Conservation (phyloP, 2,888 invertebrate genomes). For the Phortica magna region DNA sequence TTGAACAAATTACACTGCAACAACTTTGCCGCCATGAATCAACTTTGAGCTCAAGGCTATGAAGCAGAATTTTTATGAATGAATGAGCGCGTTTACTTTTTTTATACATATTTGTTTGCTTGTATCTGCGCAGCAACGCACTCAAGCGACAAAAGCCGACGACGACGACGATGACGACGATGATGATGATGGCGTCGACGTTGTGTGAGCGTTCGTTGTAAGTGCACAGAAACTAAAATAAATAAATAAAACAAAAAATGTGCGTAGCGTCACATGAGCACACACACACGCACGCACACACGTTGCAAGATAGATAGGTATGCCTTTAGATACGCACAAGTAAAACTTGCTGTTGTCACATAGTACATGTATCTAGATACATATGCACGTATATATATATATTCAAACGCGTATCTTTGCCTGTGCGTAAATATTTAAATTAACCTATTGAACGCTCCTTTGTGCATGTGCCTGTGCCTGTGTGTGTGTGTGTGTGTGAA, state of each 20-base stretch:
- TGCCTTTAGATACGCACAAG: neutral
- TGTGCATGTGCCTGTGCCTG: too few relatives aligned
- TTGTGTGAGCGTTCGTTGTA: neutral
- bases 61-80: slow-evolving; percentile 54
- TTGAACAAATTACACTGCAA: slow-evolving; percentile 19
- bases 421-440: slow-evolving; percentile 25
- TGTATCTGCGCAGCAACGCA: slow-evolving; percentile 2
- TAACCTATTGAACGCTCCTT: slow-evolving; percentile 3
- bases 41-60: slow-evolving; percentile 50
- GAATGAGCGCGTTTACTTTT: slow-evolving; percentile 48
- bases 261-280: neutral
- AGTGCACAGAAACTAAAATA: neutral
- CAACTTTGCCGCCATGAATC: slow-evolving; percentile 46
- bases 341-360: neutral
- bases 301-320: neutral
- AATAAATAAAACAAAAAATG: slow-evolving; percentile 3
- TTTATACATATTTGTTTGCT: slow-evolving; percentile 25
- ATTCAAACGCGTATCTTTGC: slow-evolving; percentile 16
- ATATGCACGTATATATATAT: neutral
- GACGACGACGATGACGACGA: neutral
- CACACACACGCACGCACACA: neutral
- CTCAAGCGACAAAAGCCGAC: slow-evolving; percentile 24
- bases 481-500: neutral
- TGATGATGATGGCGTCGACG: neutral
- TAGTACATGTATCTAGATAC: neutral